Evolutionary conservation across 2,888 invertebrate species (phyloP), one percentile per base, ranked within the genome.

Genomic region (Xestoiulus laeticollis): DNA sequence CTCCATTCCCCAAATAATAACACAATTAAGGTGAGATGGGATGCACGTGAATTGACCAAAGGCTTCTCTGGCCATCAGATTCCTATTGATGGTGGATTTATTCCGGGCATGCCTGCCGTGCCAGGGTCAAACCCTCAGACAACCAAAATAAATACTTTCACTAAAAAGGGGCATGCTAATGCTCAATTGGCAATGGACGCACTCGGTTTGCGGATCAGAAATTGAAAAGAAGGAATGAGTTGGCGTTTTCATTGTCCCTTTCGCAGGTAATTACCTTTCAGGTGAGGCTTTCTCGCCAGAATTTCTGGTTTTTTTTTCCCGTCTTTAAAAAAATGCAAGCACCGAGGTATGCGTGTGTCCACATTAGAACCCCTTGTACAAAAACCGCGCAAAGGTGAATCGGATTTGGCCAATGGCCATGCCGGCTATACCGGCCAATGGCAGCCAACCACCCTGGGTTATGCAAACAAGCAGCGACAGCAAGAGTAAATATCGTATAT

Each of bases 211-310:
- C 84, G 32, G 32, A 84, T 84, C 84, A 84, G 38, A 84, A 33
- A 84, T 33, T 38, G 84, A 84, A 38, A 84, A 84, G 38, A 84
- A 84, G 38, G 33, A 33, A 84, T 84, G 84, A 84, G 33, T 32
- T 33, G 84, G 84, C 84, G n/a, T 84, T 84, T 84, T 84, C 84
- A 84, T 84, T 84, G 84, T 84, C 84, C 84, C 38, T 33, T 84
- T 84, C 38, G 84, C 84, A 84, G 32, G 84, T 84, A 84, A 84
- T 84, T 84, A 32, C 30, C 84, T n/a, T 84, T 84, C 32, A 32
- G n/a, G 84, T 30, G 32, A 32, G 32, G 38, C 32, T 32, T 84
- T 84, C 32, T 32, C 6, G 38, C 32, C 84, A 30, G 32, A n/a
- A n/a, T 0, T 59, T 59, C 22, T 59, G 19, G 19, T 59, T 43